Conservation (phyloP, 2,888 invertebrate species). For the Himalopsyche anomala region DNA sequence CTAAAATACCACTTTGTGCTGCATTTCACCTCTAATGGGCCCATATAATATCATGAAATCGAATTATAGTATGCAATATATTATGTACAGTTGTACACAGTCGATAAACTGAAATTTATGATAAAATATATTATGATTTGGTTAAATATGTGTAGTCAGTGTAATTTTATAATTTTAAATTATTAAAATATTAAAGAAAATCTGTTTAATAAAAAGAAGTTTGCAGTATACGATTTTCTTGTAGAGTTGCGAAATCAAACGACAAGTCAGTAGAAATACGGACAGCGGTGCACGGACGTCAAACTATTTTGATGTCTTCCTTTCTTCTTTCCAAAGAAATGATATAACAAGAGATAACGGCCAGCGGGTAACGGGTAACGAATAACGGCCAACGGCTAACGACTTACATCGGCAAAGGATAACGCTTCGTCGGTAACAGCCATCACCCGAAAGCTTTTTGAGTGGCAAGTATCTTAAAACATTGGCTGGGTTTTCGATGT, state of each 20-base stretch:
- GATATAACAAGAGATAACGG: conserved; percentile 60
- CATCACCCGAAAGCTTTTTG: not conserved
- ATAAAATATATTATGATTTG: no score
- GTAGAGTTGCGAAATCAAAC: not conserved
- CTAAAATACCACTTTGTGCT: no score
- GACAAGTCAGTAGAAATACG: conserved; percentile 19
- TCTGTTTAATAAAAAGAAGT: not conserved
- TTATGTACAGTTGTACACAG: no score
- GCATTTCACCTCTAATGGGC: no score
- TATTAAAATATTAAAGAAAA: no score
- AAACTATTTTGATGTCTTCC: conserved; percentile 65
- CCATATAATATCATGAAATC: no score
- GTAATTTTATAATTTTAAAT: no score
- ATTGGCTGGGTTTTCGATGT: not conserved
- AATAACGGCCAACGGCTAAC: conserved; percentile 59
- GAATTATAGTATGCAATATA: no score
- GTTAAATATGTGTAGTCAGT: no score
- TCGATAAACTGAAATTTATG: no score
- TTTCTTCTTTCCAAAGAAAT: conserved; percentile 61
- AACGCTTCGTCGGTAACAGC: not conserved
- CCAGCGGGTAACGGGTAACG: conserved; percentile 49
- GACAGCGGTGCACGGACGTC: conserved; percentile 59
- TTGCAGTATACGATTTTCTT: not conserved
- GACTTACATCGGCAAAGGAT: conserved; percentile 29
- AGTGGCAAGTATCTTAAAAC: conserved; percentile 20